These are phyloP conservation scores for Cybosia mesomella DNA, from an alignment of 2,888 invertebrate species.

Conservation along the genomic window DNA sequence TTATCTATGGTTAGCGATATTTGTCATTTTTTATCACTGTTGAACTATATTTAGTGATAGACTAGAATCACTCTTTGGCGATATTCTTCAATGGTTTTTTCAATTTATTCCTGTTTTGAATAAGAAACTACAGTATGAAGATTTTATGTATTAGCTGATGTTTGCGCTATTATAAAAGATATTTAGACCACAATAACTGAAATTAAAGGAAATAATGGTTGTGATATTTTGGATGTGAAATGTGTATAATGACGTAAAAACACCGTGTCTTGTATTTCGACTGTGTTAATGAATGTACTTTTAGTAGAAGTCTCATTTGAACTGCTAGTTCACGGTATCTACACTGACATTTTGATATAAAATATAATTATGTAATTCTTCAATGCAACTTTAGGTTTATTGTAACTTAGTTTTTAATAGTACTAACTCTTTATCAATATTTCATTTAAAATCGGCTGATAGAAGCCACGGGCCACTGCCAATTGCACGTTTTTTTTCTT, in stretches of 20 bases:
- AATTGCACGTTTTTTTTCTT: constrained; percentile 30
- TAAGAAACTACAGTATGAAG: too few relatives aligned
- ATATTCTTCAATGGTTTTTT: not conserved
- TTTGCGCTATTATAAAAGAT: not conserved
- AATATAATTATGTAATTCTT: constrained; percentile 1
- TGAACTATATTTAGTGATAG: not conserved
- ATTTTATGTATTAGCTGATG: not conserved
- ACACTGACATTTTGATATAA: constrained; percentile 4
- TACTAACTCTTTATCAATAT: constrained; percentile 17
- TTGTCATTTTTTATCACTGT: not conserved
- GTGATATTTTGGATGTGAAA: constrained; percentile 23
- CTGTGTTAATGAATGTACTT: constrained; percentile 22
- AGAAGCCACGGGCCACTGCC: constrained; percentile 32
- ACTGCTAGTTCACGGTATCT: not conserved
- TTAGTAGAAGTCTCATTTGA: constrained; percentile 1
- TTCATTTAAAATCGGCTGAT: constrained; percentile 3
- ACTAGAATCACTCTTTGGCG: not conserved
- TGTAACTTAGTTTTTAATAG: not conserved
- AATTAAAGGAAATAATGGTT: constrained; percentile 28
- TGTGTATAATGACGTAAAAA: constrained; percentile 33
- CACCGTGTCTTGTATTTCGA: constrained; percentile 15
- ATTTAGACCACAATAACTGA: not conserved
- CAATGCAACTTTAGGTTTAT: constrained; percentile 9
- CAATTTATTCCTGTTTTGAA: not conserved
- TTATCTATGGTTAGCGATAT: not conserved